phyloP scores from a whole-genome alignment of 2,888 invertebrate genomes.

The Lordiphosa fenestrarum region DNA sequence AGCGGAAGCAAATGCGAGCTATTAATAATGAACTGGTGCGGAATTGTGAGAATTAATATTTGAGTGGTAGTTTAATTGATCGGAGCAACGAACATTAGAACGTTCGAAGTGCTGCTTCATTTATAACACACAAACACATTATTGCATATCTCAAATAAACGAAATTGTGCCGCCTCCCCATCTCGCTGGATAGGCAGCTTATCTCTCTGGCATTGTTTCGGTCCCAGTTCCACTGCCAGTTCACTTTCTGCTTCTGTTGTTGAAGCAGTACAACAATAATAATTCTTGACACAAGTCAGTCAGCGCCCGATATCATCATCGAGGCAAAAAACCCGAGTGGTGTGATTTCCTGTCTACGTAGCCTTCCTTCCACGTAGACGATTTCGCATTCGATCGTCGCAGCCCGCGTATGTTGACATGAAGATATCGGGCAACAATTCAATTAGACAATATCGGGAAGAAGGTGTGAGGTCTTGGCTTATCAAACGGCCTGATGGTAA shows the following conservation, averaged over 20 bases:
- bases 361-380: too few species aligned
- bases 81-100: slow-evolving; percentile 25
- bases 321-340: too few species aligned
- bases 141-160: slow-evolving; percentile 9
- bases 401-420: slow-evolving; percentile 7
- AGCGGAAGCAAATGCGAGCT: too few species aligned
- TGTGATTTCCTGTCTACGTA: too few species aligned
- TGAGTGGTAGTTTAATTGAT: slow-evolving; percentile 26
- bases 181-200: not conserved
- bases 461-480: slow-evolving; percentile 13
- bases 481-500: slow-evolving; percentile 19
- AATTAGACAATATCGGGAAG: slow-evolving; percentile 25
- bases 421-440: slow-evolving; percentile 28
- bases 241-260: slow-evolving; percentile 6
- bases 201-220: not conserved
- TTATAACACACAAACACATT: not conserved
- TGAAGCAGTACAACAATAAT: slow-evolving; percentile 4
- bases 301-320: slow-evolving; percentile 5
- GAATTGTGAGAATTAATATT: slow-evolving; percentile 24
- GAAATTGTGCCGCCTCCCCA: not conserved
- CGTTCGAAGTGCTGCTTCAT: slow-evolving; percentile 9
- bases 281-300: slow-evolving; percentile 9
- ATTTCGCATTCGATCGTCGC: too few species aligned
- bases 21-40: slow-evolving; percentile 19
- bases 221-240: slow-evolving; percentile 3